These are phyloP conservation scores for Isotomurus palustris DNA, from an alignment of 2,888 invertebrate species.

Conservation along the genomic window DNA sequence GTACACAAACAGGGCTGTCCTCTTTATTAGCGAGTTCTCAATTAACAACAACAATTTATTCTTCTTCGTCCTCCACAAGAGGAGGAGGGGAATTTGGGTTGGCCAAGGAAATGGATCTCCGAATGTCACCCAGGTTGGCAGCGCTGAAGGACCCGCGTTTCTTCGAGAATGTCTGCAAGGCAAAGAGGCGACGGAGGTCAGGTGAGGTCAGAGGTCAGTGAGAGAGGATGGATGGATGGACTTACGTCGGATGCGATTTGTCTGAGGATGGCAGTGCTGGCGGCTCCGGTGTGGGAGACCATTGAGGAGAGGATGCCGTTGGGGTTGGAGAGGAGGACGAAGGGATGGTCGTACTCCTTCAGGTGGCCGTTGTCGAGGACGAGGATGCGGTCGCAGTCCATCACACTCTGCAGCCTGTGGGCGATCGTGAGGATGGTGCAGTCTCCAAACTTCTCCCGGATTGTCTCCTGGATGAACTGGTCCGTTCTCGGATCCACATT, in stretches of 20 bases:
- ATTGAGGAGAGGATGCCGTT: conserved; percentile 62
- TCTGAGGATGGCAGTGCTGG: conserved; percentile 61
- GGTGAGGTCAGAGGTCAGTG: no score
- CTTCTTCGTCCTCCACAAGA: no score
- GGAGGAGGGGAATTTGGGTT: no score
- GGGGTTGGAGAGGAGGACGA: conserved; percentile 59
- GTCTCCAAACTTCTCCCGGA: conserved; percentile 68
- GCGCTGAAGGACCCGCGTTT: conserved; percentile 19
- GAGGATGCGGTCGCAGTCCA: conserved; percentile 86
- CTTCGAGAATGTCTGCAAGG: conserved; percentile 24
- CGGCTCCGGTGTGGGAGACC: conserved; percentile 66
- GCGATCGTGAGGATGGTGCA: conserved; percentile 89
- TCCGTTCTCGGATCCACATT: conserved; percentile 60
- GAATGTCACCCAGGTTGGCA: conserved; percentile 18
- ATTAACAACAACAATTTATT: no score
- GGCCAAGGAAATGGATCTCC: conserved; percentile 7
- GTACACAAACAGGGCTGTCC: no score
- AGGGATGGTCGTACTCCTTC: conserved; percentile 74
- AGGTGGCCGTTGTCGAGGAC: conserved; percentile 78
- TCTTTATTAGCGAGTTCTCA: no score
- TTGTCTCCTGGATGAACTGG: conserved; percentile 75
- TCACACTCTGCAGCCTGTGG: conserved; percentile 77
- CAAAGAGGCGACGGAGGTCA: neutral
- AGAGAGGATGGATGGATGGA: neutral
- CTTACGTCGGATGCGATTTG: conserved; percentile 58